Evolutionary conservation across 2,797 vertebrate genomes (phyloP).

Genomic region (Karalla daura): DNA sequence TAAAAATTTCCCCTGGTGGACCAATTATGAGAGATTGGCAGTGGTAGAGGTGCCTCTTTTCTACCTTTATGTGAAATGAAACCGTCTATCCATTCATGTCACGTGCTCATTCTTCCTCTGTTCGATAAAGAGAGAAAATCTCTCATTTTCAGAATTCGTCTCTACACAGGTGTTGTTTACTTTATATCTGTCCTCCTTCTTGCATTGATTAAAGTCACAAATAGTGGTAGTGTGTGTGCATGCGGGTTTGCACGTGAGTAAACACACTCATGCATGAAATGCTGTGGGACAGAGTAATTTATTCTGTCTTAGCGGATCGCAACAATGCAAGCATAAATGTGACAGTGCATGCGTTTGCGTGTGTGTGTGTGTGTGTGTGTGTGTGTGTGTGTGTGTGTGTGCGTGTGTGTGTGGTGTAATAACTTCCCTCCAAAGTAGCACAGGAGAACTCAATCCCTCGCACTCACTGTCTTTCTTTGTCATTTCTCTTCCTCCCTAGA

Average conservation of each 20-base stretch:
- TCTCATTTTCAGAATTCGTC: not conserved
- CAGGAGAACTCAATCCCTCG: conserved; percentile 1
- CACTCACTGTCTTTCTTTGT: conserved; percentile 1
- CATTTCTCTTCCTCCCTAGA: not conserved
- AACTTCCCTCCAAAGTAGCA: conserved; percentile 9
- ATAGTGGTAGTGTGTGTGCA: not conserved
- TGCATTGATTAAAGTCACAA: not conserved
- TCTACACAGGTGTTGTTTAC: not conserved
- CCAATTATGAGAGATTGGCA: too few species aligned
- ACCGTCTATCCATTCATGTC: conserved; percentile 1
- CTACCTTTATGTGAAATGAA: conserved; percentile 4
- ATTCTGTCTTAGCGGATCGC: conserved; percentile 42
- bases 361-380: conserved; percentile 11
- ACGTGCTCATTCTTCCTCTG: not conserved
- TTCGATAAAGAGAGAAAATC: not conserved
- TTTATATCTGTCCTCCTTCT: not conserved
- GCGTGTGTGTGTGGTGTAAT: conserved; percentile 28
- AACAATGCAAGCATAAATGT: conserved; percentile 20
- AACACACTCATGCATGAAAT: conserved; percentile 50
- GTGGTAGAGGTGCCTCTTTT: not conserved
- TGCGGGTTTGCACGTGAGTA: not conserved
- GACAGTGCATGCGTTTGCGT: conserved; percentile 18
- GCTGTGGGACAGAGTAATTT: conserved; percentile 47
- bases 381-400: conserved; percentile 8
- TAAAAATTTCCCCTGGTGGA: too few species aligned